A percentile compares a stretch with the other conserved stretches of the same genome.
These are phyloP conservation scores for Campylorhamphus procurvoides DNA, from an alignment of 2,113 vertebrate species.

Conservation along the genomic window DNA sequence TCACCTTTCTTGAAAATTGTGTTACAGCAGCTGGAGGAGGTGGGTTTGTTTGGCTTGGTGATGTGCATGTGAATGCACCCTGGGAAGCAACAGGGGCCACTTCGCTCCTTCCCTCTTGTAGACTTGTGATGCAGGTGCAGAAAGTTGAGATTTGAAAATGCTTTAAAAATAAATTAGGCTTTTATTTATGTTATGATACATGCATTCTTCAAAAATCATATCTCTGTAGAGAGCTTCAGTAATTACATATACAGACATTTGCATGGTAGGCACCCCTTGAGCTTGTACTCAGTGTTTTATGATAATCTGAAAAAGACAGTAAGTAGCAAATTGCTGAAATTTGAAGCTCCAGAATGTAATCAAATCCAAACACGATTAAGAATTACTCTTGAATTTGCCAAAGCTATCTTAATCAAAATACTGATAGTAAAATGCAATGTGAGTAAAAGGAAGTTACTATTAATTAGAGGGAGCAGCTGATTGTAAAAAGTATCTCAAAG, in stretches of 20 bases:
- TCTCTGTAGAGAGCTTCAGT: background rate
- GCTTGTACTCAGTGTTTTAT: background rate
- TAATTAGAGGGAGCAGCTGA: background rate
- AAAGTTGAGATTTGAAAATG: background rate
- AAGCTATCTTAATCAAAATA: background rate
- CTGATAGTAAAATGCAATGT: background rate
- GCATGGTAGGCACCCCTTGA: background rate
- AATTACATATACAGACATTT: background rate
- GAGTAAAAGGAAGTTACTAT: background rate
- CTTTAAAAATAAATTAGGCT: background rate
- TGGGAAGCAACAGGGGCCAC: background rate
- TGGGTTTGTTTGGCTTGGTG: background rate
- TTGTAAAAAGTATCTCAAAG: background rate
- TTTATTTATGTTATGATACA: background rate
- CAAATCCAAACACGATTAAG: background rate
- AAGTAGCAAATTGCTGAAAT: background rate
- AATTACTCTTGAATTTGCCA: background rate
- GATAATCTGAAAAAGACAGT: background rate
- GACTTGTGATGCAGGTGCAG: background rate
- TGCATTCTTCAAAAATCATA: background rate
- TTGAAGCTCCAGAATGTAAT: background rate
- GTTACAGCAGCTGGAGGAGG: background rate
- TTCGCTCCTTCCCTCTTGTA: background rate
- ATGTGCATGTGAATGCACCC: background rate
- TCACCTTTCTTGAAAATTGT: constrained; percentile 25